These are phyloP conservation scores for Anableps anableps DNA, from an alignment of 2,797 vertebrate species.

Conservation along the genomic window DNA sequence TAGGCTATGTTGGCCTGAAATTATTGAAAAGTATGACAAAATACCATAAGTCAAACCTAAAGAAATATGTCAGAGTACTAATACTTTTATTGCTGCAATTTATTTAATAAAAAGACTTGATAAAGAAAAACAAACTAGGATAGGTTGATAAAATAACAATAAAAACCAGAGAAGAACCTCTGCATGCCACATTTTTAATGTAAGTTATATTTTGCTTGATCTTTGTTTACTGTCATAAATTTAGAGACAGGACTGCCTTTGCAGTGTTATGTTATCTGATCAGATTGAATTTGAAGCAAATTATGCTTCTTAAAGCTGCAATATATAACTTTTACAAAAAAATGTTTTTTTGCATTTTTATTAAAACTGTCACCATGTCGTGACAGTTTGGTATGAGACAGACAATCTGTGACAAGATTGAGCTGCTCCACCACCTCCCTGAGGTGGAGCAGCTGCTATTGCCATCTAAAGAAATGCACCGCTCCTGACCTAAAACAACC, in stretches of 20 bases:
- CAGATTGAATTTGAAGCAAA: not conserved
- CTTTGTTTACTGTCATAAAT: not conserved
- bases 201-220: not conserved
- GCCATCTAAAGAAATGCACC: too few relatives aligned
- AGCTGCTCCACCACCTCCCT: too few relatives aligned
- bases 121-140: not conserved
- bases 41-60: not conserved
- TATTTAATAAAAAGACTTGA: not conserved
- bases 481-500: too few relatives aligned
- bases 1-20: not conserved
- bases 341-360: too few relatives aligned
- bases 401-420: too few relatives aligned
- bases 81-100: not conserved
- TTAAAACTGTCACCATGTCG: too few relatives aligned
- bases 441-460: too few relatives aligned
- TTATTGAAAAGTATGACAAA: not conserved
- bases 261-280: not conserved
- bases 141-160: not conserved
- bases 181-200: not conserved
- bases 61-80: not conserved
- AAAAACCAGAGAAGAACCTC: not conserved
- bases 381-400: too few relatives aligned
- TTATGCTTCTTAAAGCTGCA: too few relatives aligned
- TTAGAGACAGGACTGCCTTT: not conserved
- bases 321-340: too few relatives aligned